Base-by-base conservation (phyloP, 2,797 vertebrate species). In the Hozukius guyotensis region DNA sequence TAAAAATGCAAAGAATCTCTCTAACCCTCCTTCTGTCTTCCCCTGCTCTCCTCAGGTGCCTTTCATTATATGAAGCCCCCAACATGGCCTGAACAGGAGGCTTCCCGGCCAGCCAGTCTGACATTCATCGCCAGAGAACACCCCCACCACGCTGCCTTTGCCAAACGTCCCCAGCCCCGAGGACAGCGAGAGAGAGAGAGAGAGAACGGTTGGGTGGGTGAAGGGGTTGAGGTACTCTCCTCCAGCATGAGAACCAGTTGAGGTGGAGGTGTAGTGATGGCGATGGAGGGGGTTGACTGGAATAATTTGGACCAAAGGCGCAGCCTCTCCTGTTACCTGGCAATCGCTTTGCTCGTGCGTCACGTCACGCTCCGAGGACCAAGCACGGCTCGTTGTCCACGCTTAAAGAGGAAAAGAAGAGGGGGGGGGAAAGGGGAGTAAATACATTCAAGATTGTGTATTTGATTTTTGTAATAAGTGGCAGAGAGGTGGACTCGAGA, bases 11-110 rank as follows among this genome's bases (percentile, higher is more conserved):
- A 59, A 52, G 22, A 82, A 24, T 73, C 34, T 34, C 29, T 42
- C 57, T 83, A 84, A 91, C 72, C 70, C 66, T 66, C 88, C 94
- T 94, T 93, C 93, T 96, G 24, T 79, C 87, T 87, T 88, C 95
- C 92, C 90, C 76, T 92, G 88, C 95, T 91, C 84, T 95, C 94
- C 94, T 90, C 96, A 99, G 98, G 98, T 99, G 97, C 98, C 98
- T 98, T 99, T 99, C 97, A 99, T 99, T 97, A 99, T 99, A 96
- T 99, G 97, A 99, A 98, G 94, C 68, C 72, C 46, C 95, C 94
- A 94, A 95, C 96, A 95, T 96, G 85, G 96, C 94, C 82, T 95
- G 96, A 96, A 94, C 75, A 87, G 92, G 94, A 96, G 95, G 94
- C 94, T 94, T 95, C 84, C 90, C 36, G 42, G 83, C 85, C 56